Percentiles rank a stretch among this genome's conserved stretches.
Conservation (phyloP, 1,140 invertebrate species). For the Hyles vespertilio region DNA sequence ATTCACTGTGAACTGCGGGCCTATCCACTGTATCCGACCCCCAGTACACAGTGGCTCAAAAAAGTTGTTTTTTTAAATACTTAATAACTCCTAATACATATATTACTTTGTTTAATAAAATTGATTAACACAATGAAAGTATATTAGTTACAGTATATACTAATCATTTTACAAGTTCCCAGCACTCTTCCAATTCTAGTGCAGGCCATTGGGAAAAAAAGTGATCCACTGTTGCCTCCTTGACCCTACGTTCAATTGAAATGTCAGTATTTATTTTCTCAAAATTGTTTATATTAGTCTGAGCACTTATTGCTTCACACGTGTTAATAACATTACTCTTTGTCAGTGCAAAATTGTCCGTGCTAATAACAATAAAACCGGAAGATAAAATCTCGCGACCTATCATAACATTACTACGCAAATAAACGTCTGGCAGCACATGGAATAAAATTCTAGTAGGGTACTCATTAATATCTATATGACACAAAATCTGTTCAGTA, state of each 20-base stretch:
- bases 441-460: slow-evolving; percentile 28
- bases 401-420: slow-evolving; percentile 28
- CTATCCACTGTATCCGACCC: no score
- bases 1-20: no score
- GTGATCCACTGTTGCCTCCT: no score
- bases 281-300: slow-evolving; percentile 1
- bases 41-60: no score
- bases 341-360: slow-evolving; percentile 16
- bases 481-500: slow-evolving; percentile 13
- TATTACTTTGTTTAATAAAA: no score
- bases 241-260: background rate
- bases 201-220: no score
- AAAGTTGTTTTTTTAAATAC: no score
- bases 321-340: slow-evolving; percentile 3
- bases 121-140: no score
- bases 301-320: background rate
- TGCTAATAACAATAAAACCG: slow-evolving; percentile 23
- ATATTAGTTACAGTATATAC: no score
- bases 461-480: slow-evolving; percentile 2
- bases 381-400: slow-evolving; percentile 31
- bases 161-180: no score
- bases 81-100: no score
- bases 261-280: slow-evolving; percentile 1
- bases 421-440: slow-evolving; percentile 30
- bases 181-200: no score